Percentiles rank a stretch among this genome's conserved stretches.
Conservation (phyloP, 2,888 invertebrate species). For the Drosophila recens region DNA sequence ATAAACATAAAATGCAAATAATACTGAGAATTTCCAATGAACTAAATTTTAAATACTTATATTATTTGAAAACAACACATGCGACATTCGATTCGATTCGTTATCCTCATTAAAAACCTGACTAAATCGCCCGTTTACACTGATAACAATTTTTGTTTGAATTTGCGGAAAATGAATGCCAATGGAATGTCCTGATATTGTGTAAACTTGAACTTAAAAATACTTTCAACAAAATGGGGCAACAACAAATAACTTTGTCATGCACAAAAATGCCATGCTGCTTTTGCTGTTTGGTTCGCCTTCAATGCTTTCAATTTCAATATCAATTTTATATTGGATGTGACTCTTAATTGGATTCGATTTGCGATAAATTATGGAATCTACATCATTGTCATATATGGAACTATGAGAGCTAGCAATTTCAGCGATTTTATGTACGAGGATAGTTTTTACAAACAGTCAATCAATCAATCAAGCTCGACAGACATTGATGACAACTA, state of each 20-base stretch:
- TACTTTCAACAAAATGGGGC: slow-evolving; percentile 27
- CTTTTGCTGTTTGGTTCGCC: slow-evolving; percentile 49
- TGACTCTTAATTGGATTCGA: slow-evolving; percentile 37
- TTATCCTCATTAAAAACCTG: background rate
- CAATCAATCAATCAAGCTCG: slow-evolving; percentile 19
- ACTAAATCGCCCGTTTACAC: slow-evolving; percentile 3
- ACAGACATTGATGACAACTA: slow-evolving; percentile 42
- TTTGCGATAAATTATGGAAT: slow-evolving; percentile 31
- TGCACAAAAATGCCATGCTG: slow-evolving; percentile 84
- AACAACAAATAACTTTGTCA: slow-evolving; percentile 65
- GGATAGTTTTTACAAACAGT: slow-evolving; percentile 25
- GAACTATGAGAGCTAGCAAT: slow-evolving; percentile 37
- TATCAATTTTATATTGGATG: slow-evolving; percentile 14
- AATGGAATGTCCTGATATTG: slow-evolving; percentile 8
- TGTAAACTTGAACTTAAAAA: slow-evolving; percentile 4
- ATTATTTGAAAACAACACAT: slow-evolving; percentile 7
- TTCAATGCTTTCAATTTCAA: slow-evolving; percentile 27
- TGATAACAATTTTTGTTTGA: slow-evolving; percentile 13
- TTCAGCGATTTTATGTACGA: slow-evolving; percentile 28
- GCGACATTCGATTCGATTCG: slow-evolving; percentile 16
- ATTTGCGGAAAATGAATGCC: slow-evolving; percentile 7
- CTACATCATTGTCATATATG: slow-evolving; percentile 31
- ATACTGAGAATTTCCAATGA: background rate
- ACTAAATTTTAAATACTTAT: background rate
- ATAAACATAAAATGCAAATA: slow-evolving; percentile 2